These are phyloP conservation scores for Eulemur coronatus DNA, from an alignment of 2,797 vertebrate species.

Conservation along the genomic window DNA sequence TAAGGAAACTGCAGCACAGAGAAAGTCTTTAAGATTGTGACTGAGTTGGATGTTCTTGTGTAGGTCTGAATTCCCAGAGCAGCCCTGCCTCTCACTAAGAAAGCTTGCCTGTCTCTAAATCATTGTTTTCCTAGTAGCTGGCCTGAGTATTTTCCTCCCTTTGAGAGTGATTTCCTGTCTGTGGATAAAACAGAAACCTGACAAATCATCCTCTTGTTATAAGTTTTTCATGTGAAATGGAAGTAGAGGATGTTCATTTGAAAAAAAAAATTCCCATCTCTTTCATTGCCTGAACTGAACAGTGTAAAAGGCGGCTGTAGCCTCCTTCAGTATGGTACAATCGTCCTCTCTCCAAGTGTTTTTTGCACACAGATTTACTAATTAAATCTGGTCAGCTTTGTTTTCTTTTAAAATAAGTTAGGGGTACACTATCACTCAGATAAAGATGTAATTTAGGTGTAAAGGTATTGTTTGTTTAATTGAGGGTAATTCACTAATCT, in stretches of 20 bases:
- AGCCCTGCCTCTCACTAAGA: background rate
- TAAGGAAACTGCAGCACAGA: background rate
- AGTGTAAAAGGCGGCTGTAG: background rate
- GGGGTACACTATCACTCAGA: background rate
- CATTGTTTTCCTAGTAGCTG: background rate
- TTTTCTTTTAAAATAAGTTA: conserved; percentile 49
- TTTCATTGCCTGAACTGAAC: background rate
- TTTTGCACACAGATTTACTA: background rate
- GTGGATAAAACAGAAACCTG: conserved; percentile 8
- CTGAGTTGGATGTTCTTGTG: background rate
- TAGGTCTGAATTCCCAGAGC: background rate
- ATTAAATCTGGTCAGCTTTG: conserved; percentile 42
- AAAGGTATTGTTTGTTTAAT: conserved; percentile 46
- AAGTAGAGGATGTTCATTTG: background rate
- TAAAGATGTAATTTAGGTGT: background rate
- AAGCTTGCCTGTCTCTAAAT: background rate
- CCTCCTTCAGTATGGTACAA: background rate
- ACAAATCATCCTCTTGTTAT: background rate
- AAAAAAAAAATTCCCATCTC: background rate
- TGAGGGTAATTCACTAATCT: conserved; percentile 34
- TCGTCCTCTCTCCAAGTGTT: background rate
- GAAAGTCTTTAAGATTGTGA: background rate
- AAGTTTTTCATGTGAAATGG: conserved; percentile 25
- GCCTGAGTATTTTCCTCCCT: background rate
- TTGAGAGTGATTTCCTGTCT: conserved; percentile 45